Evolutionary conservation across 2,888 invertebrate genomes (phyloP).

Genomic region (Taenaris catops): DNA sequence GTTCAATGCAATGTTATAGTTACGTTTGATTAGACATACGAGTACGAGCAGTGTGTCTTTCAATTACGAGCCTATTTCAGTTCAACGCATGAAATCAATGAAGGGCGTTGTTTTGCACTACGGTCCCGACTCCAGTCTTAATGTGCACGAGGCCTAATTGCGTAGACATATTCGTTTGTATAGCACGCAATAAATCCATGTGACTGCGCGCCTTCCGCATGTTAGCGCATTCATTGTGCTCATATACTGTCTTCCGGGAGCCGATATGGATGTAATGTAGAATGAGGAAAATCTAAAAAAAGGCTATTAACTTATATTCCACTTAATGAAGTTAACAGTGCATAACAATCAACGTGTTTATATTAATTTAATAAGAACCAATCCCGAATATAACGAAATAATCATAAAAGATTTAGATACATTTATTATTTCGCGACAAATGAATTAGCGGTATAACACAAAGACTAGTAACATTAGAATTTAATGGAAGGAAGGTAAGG

Average conservation of each 20-base stretch:
- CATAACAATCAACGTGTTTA: conserved; percentile 3
- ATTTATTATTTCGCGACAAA: neutral
- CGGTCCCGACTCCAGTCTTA: conserved; percentile 37
- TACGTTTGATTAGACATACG: too few species aligned
- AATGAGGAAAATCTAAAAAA: conserved; percentile 23
- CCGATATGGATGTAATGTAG: conserved; percentile 28
- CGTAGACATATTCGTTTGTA: conserved; percentile 19
- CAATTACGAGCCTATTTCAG: too few species aligned
- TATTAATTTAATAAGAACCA: neutral
- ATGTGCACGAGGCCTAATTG: conserved; percentile 25
- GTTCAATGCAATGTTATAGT: too few species aligned
- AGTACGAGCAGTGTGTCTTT: too few species aligned
- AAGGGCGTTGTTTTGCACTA: conserved; percentile 27
- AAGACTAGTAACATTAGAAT: neutral
- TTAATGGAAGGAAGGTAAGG: neutral
- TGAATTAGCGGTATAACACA: too few species aligned
- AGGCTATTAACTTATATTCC: conserved; percentile 7
- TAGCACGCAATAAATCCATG: conserved; percentile 36
- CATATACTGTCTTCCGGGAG: conserved; percentile 38
- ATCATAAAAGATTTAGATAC: too few species aligned
- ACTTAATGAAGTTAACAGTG: conserved; percentile 4
- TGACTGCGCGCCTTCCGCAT: conserved; percentile 46
- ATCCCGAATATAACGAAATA: too few species aligned
- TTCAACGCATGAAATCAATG: conserved; percentile 30
- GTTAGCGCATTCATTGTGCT: conserved; percentile 37